Evolutionary conservation across 2,888 invertebrate genomes (phyloP).

Genomic region (Homarus gammarus): DNA sequence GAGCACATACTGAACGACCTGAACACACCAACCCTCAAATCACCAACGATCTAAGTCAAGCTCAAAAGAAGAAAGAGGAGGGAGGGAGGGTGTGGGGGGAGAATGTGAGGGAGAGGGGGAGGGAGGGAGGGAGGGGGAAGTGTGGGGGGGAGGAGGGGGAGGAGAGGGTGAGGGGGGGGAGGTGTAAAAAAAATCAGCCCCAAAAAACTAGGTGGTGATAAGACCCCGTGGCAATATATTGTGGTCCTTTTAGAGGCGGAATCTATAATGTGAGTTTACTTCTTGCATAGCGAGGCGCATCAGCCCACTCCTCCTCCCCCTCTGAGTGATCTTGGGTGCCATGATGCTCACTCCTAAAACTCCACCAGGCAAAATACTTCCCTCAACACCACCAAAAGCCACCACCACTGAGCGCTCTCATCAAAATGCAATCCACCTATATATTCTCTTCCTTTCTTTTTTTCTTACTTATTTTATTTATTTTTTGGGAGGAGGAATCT

Average conservation of each 20-base stretch:
- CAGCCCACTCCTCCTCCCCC: slow-evolving; percentile 10
- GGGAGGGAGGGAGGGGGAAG: slow-evolving; percentile 13
- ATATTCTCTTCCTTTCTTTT: background rate
- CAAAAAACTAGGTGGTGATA: background rate
- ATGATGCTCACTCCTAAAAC: background rate
- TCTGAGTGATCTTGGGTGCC: slow-evolving; percentile 23
- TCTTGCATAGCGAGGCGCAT: slow-evolving; percentile 38
- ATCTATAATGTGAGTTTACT: slow-evolving; percentile 45
- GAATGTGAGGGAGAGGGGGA: background rate
- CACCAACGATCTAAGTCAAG: too few relatives aligned
- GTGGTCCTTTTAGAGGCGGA: slow-evolving; percentile 41
- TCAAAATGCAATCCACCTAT: slow-evolving; percentile 27
- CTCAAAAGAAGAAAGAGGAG: background rate
- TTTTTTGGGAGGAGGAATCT: too few relatives aligned
- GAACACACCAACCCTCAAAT: too few relatives aligned
- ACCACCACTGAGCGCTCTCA: slow-evolving; percentile 34
- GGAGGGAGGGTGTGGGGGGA: background rate
- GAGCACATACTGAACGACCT: too few relatives aligned
- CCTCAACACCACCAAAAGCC: slow-evolving; percentile 20
- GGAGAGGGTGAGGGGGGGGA: slow-evolving; percentile 25
- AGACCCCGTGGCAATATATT: slow-evolving; percentile 26
- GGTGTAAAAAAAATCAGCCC: background rate
- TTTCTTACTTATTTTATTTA: too few relatives aligned
- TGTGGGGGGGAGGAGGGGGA: too few relatives aligned
- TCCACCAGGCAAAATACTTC: background rate